phyloP scores from a whole-genome alignment of 2,113 vertebrate species.

The Plectropomus leopardus region DNA sequence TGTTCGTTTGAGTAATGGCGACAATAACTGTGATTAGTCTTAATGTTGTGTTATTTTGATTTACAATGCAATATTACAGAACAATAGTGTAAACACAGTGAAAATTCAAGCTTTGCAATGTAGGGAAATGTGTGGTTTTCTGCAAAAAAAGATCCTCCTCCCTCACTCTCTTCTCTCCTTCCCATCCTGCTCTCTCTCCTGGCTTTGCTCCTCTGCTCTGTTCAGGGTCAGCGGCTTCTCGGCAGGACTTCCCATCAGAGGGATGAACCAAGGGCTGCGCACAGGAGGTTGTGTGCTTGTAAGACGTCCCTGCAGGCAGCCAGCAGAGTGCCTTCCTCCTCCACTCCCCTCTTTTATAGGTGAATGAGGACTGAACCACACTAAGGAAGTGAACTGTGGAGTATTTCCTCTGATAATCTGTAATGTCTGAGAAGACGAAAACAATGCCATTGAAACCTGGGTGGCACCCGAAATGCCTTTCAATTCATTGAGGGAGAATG shows the following conservation, averaged over 20 bases:
- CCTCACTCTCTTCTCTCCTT: not conserved
- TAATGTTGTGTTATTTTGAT: not conserved
- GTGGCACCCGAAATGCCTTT: not conserved
- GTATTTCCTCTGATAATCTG: not conserved
- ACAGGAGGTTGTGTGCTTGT: slow-evolving; percentile 22
- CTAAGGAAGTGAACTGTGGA: slow-evolving; percentile 1
- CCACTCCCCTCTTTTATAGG: not conserved
- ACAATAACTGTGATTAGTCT: not conserved
- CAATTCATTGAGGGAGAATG: not conserved
- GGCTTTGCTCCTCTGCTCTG: slow-evolving; percentile 14
- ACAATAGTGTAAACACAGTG: not conserved
- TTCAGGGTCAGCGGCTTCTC: slow-evolving; percentile 49
- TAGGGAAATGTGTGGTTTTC: not conserved
- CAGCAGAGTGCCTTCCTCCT: not conserved
- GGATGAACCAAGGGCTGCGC: slow-evolving; percentile 20
- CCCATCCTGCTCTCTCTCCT: not conserved
- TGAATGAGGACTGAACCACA: not conserved
- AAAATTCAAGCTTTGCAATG: not conserved
- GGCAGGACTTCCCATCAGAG: slow-evolving; percentile 44
- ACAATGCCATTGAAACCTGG: not conserved
- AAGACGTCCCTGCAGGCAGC: slow-evolving; percentile 14
- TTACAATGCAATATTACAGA: not conserved
- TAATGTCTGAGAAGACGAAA: not conserved
- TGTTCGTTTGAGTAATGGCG: not conserved
- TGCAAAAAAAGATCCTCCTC: not conserved